Evolutionary conservation across 2,888 invertebrate species (phyloP).

Genomic region (Pachymerium ferrugineum): DNA sequence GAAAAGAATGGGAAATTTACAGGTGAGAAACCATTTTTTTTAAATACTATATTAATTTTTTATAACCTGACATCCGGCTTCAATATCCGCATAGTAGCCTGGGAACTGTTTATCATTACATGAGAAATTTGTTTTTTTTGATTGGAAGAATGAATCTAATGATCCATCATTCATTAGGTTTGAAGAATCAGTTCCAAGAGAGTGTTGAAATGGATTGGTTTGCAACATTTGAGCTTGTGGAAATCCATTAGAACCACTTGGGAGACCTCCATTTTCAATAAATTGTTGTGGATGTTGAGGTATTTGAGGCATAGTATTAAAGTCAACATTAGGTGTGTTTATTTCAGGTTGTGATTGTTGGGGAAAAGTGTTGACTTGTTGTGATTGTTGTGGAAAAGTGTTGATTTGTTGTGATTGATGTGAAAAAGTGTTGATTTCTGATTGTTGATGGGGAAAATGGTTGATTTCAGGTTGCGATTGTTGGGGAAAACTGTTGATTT

Average conservation of each 20-base stretch:
- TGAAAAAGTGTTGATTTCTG: not conserved
- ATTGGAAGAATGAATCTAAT: not conserved
- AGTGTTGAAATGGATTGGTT: not conserved
- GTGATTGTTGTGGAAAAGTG: not conserved
- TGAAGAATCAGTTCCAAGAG: not conserved
- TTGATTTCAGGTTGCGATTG: not conserved
- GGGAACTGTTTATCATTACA: conserved; percentile 33
- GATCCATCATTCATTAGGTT: not conserved
- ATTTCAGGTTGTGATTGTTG: not conserved
- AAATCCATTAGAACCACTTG: no score
- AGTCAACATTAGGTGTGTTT: not conserved
- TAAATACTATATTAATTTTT: not conserved
- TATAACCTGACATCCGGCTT: conserved; percentile 35
- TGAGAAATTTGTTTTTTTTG: conserved; percentile 28
- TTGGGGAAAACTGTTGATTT: not conserved
- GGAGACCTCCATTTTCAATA: not conserved
- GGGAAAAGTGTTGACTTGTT: not conserved
- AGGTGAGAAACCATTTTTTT: not conserved
- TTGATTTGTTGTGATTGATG: not conserved
- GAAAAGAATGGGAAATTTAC: not conserved
- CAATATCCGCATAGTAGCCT: conserved; percentile 36
- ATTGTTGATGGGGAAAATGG: not conserved
- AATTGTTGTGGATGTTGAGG: not conserved
- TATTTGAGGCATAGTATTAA: not conserved
- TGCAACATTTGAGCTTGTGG: not conserved